Percentiles rank a stretch among this genome's conserved stretches.
phyloP scores from a whole-genome alignment of 1,140 invertebrate genomes.

The Conus ventricosus region DNA sequence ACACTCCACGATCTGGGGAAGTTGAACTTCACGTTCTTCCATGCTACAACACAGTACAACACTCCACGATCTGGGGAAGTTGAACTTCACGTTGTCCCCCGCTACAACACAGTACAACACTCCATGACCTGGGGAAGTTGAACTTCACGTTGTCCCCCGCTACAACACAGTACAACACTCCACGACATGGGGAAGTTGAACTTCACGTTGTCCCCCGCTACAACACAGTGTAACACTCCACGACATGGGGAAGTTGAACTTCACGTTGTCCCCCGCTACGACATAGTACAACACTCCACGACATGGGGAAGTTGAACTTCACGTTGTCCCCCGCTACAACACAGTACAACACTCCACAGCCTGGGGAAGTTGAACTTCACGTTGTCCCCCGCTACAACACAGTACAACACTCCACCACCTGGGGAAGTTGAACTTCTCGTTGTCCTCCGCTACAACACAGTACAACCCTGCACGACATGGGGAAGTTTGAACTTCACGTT shows the following conservation, averaged over 20 bases:
- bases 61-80: conserved; percentile 81
- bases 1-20: no score
- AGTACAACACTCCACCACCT: conserved; percentile 80
- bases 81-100: conserved; percentile 82
- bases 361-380: conserved; percentile 83
- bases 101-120: conserved; percentile 78
- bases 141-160: conserved; percentile 82
- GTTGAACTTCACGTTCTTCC: no score
- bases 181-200: no score
- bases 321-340: no score
- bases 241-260: conserved; percentile 76
- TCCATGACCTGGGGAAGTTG: conserved; percentile 80
- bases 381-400: conserved; percentile 78
- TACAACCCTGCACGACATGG: no score
- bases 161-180: conserved; percentile 35
- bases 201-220: no score
- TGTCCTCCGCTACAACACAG: conserved; percentile 76
- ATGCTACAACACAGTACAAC: no score
- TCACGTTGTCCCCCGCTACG: no score
- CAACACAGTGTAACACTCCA: conserved; percentile 77
- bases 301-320: no score
- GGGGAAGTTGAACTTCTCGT: conserved; percentile 82
- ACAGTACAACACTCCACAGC: no score
- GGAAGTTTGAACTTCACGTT: no score
- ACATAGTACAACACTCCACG: no score